Conservation (phyloP, 1,140 invertebrate species). For the Euwallacea similis region DNA sequence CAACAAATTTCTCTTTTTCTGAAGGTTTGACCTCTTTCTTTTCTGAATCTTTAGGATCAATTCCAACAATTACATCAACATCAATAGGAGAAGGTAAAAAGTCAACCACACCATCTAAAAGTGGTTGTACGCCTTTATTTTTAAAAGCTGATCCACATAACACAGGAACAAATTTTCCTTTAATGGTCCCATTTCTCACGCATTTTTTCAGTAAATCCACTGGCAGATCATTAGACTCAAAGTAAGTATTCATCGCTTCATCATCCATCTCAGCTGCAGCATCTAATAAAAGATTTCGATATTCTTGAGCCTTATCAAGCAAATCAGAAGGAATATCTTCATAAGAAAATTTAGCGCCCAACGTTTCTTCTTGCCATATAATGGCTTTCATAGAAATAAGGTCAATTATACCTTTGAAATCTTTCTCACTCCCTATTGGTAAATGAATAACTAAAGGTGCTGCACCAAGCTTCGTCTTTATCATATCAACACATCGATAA, state of each 20-base stretch:
- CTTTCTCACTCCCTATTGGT: conserved; percentile 90
- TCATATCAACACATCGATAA: conserved; percentile 50
- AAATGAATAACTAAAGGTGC: conserved; percentile 96
- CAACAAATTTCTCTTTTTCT: conserved; percentile 79
- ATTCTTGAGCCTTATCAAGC: conserved; percentile 72
- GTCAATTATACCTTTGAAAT: conserved; percentile 90
- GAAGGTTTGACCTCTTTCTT: conserved; percentile 65
- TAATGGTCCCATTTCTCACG: conserved; percentile 84
- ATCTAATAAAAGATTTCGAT: conserved; percentile 90
- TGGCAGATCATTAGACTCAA: conserved; percentile 79
- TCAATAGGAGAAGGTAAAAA: conserved; percentile 90
- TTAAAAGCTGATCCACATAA: conserved; percentile 19
- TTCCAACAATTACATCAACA: conserved; percentile 85
- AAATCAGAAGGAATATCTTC: conserved; percentile 90
- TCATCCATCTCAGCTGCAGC: conserved; percentile 97
- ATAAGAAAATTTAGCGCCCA: conserved; percentile 74
- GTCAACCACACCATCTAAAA: conserved; percentile 18
- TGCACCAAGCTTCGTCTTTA: conserved; percentile 78
- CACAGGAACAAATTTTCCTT: conserved; percentile 88
- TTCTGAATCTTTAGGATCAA: conserved; percentile 58
- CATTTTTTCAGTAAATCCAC: conserved; percentile 74
- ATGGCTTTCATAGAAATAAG: conserved; percentile 84
- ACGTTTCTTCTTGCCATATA: conserved; percentile 92
- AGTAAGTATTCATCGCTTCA: conserved; percentile 71
- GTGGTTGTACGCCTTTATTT: conserved; percentile 30